phyloP scores from a whole-genome alignment of 1,140 invertebrate species.

The Ectropis grisescens region DNA sequence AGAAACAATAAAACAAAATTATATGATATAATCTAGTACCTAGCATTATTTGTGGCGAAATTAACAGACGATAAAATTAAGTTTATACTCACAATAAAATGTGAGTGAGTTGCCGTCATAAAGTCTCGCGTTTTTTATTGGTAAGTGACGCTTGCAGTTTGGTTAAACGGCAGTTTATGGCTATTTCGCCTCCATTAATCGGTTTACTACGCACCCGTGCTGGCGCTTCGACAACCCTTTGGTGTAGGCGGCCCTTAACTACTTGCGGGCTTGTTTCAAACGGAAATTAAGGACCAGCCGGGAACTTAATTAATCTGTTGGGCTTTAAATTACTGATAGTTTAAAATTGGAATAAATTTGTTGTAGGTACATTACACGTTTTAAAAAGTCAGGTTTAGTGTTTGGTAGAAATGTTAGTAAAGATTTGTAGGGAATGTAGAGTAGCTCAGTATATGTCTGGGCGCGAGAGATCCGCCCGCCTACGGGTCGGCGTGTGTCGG shows the following conservation, averaged over 20 bases:
- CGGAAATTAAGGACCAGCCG: too few species aligned
- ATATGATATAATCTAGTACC: slow-evolving; percentile 52
- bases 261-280: not conserved
- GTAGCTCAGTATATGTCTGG: too few species aligned
- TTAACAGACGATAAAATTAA: slow-evolving; percentile 70
- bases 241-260: not conserved
- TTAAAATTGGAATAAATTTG: too few species aligned
- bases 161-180: slow-evolving; percentile 68
- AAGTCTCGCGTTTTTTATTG: slow-evolving; percentile 69
- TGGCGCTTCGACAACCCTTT: slow-evolving; percentile 40
- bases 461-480: slow-evolving; percentile 27
- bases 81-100: slow-evolving; percentile 70
- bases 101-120: slow-evolving; percentile 69
- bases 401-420: too few species aligned
- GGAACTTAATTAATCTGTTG: too few species aligned
- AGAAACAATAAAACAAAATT: too few species aligned
- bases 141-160: slow-evolving; percentile 68
- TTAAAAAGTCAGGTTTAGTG: too few species aligned
- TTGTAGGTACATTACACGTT: too few species aligned
- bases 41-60: slow-evolving; percentile 68
- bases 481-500: slow-evolving; percentile 12
- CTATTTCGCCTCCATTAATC: slow-evolving; percentile 68
- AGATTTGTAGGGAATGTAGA: too few species aligned
- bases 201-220: slow-evolving; percentile 62
- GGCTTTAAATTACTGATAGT: too few species aligned